Conservation (phyloP, 2,797 vertebrate genomes). For the Telmatherina bonti region DNA sequence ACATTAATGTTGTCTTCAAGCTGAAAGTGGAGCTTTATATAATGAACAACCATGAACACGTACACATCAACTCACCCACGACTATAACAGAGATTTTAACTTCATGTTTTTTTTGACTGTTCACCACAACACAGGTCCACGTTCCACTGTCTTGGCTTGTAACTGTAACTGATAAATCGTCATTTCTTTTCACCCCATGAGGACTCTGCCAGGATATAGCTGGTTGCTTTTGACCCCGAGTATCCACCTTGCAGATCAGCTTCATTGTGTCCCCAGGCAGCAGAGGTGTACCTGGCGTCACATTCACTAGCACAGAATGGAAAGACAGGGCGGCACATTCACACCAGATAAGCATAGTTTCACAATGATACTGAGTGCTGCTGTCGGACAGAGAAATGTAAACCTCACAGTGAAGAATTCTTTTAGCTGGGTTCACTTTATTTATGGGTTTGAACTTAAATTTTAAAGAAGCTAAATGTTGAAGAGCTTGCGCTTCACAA, state of each 20-base stretch:
- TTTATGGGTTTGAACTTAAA: neutral
- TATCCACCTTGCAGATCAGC: conserved; percentile 42
- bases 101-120: accelerated
- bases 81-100: conserved; percentile 44
- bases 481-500: neutral
- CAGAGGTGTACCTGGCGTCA: neutral
- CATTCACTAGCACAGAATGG: conserved; percentile 31
- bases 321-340: neutral
- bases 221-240: accelerated
- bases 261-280: neutral
- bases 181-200: accelerated
- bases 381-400: neutral
- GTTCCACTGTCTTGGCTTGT: conserved; percentile 37
- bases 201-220: conserved; percentile 54
- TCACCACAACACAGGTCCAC: conserved; percentile 68
- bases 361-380: neutral
- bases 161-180: accelerated
- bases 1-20: neutral
- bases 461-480: no score
- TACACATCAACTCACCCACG: conserved; percentile 68
- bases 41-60: neutral
- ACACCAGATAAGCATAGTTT: neutral
- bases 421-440: neutral
- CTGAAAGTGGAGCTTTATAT: neutral
- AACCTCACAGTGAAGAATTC: neutral